Base-by-base conservation (phyloP, 2,888 invertebrate species). In the Dione juno region DNA sequence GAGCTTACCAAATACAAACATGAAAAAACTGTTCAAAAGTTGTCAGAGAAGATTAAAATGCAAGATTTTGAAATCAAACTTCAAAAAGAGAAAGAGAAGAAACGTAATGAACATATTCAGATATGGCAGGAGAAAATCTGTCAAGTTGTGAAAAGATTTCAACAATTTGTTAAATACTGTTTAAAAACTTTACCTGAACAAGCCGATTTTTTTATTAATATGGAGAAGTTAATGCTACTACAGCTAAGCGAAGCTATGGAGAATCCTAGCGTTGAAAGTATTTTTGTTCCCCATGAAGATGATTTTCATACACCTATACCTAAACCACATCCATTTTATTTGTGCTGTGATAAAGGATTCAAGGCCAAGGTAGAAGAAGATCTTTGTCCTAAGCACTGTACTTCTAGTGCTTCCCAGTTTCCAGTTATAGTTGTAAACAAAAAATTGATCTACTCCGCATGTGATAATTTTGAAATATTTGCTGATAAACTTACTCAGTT, bases 191-290 rank as follows among this genome's bases (percentile, higher is more conserved):
- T 92, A 59, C 93, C 93, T 1, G 88, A 90, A 16, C 84, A 91
- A 64, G 89, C 89, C 0, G 92, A 92, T 1, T 92, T 92, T 77
- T 92, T 93, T 74, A 81, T 89, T 52, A 88, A 92, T 59, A 85
- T 91, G 82, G 92, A 93, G 74, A 90, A 88, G 72, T 75, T 92
- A 53, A 87, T 93, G 89, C 75, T 92, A 75, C 67, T 92, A 67
- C 93, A 93, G 74, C 65, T 93, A 13, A 84, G 83, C 67, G 83
- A 88, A 70, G 80, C 81, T 3, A 67, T 86, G n/a, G 85, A 87
- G 14, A 78, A 86, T 48, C 88, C 90, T 0, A 77, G 74, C 3
- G 81, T 77, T 41, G 83, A 84, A 72, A 92, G 86, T 71, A 81
- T 92, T n/a, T 84, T 92, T 69, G 79, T 81, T 66, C 52, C 70